Evolutionary conservation across 2,888 invertebrate genomes (phyloP), one percentile per base, ranked within the genome.

Genomic region (Xanthorhoe designata): DNA sequence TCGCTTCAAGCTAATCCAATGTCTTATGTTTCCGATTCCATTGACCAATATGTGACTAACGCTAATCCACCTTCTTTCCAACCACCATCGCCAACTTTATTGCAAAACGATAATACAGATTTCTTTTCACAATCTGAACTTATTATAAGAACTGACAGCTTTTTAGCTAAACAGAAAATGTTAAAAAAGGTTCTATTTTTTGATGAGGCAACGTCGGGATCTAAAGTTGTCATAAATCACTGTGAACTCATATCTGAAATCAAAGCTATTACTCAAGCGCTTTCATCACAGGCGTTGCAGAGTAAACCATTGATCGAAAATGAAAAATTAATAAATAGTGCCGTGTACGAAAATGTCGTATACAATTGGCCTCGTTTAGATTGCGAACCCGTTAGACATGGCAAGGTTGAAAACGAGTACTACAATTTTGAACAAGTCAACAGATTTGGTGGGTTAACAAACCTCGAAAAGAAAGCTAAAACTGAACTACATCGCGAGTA

Each of bases 11-110:
- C 77, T 76, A 76, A 79, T 70, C 65, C 67, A 64, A 64, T 73
- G 61, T 80, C 80, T 79, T 78, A 62, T 69, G 61, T 61, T 52
- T 61, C 62, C 69, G 67, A 72, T 69, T 47, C 66, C 70, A 58
- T 67, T 54, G 70, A 72, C 66, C 58, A 70, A 52, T 50, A 49
- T 69, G 79, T 79, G 69, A 76, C 71, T 84, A 84, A 83, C 66
- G 69, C 72, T 66, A 56, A 64, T 57, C 24, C 42, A 53, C 49
- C 47, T 50, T 58, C 50, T 54, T 53, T 7, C 3, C 63, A 70
- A 67, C 64, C 74, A 50, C 68, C 75, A 71, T 74, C 78, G 72
- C 76, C 80, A 71, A 75, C 58, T 35, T 53, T 61, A 51, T 29
- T 55, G 54, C 72, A 58, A 62, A 29, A 60, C 55, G 13, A 42